Base-by-base conservation (phyloP, 2,113 vertebrate genomes). In the Laterallus jamaicensis region DNA sequence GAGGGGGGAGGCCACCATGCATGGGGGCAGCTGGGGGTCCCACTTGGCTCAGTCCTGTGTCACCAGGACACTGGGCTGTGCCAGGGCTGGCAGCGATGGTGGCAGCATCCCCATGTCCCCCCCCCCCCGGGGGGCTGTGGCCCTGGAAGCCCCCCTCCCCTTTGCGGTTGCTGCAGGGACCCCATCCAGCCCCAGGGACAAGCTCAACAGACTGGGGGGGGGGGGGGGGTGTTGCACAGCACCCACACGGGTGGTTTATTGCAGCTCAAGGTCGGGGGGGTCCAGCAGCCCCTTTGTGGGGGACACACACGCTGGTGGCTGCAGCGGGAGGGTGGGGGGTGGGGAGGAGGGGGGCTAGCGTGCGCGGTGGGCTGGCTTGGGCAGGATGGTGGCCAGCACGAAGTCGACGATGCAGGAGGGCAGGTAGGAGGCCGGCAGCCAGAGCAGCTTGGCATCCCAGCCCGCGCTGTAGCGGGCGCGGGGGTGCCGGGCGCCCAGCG, bases 381-480 rank as follows among this genome's bases (percentile, higher is more conserved):
- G 99, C 95, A 99, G 95, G 92, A 99, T 93, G 83, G 98, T 90
- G 84, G 96, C 97, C 64, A 99, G 97, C 13, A 92, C 96, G 15
- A 98, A 63, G 78, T 99, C 99, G 17, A 99, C 97, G 4, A 99
- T 83, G 74, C 96, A 98, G 77, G 99, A 96, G 15, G 99, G 99
- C 96, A 99, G 98, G 95, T 99, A 99, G 39, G 99, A 99, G 28
- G 98, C 98, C 0, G 99, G 99, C 89, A 99, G 98, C 99, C 99
- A 99, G 74, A 99, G 64, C 26, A 99, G 92, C 77, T 99, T 99
- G 97, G 99, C 99, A 2, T 99, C 99, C 99, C 99, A 99, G 92
- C 99, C 99, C 0, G 99, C 98, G 37, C 98, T 99, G 97, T 99
- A 99, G 76, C 99, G 98, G 73, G 98, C 98, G 26, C 99, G 98